phyloP scores from a whole-genome alignment of 1,140 invertebrate species.

The Drosophila triauraria region DNA sequence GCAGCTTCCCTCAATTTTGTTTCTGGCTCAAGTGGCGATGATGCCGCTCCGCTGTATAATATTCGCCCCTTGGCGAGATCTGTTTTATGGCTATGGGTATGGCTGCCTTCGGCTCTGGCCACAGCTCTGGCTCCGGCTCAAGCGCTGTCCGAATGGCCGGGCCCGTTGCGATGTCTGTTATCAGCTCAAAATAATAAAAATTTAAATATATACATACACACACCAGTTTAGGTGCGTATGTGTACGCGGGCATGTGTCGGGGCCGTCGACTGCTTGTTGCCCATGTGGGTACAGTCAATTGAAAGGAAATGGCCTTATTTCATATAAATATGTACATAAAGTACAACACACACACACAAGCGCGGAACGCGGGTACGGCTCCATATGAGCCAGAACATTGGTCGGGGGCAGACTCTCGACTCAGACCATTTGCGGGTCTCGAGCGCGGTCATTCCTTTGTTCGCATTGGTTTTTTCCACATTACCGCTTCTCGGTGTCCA shows the following conservation, averaged over 20 bases:
- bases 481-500: constrained; percentile 37
- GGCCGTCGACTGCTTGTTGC: constrained; percentile 68
- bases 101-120: constrained; percentile 58
- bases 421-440: constrained; percentile 43
- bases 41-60: constrained; percentile 59
- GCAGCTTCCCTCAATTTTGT: constrained; percentile 73
- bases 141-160: constrained; percentile 55
- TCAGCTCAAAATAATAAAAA: constrained; percentile 84
- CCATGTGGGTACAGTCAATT: constrained; percentile 83
- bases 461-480: constrained; percentile 71
- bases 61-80: constrained; percentile 69
- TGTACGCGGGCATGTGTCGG: constrained; percentile 66
- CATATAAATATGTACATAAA: constrained; percentile 83
- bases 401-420: constrained; percentile 48
- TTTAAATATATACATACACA: constrained; percentile 70
- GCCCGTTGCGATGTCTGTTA: constrained; percentile 72
- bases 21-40: constrained; percentile 72
- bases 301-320: constrained; percentile 84
- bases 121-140: constrained; percentile 64
- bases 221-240: constrained; percentile 20
- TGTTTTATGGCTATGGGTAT: constrained; percentile 62
- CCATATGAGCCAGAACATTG: constrained; percentile 58
- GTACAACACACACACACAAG: constrained; percentile 57
- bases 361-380: constrained; percentile 31
- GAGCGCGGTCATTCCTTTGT: constrained; percentile 78